A percentile compares a stretch with the other conserved stretches of the same genome.
These are phyloP conservation scores for Thalassophryne amazonica DNA, from an alignment of 2,797 vertebrate species.

Conservation along the genomic window DNA sequence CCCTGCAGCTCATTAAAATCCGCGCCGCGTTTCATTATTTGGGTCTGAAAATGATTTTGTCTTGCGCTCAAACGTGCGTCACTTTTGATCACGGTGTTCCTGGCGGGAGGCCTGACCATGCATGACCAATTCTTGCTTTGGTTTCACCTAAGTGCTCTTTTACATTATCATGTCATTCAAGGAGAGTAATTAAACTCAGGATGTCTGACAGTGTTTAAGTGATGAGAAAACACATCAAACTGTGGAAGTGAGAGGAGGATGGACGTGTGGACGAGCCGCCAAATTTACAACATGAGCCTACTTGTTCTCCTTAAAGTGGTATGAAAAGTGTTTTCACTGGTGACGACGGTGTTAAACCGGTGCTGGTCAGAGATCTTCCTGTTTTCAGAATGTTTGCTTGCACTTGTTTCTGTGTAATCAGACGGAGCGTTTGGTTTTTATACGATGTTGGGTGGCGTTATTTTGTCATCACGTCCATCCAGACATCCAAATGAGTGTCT, in stretches of 20 bases:
- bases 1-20: constrained; percentile 36
- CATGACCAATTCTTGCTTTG: constrained; percentile 68
- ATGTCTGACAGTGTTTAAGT: constrained; percentile 50
- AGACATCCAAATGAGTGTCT: no score
- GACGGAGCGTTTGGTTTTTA: no score
- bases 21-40: constrained; percentile 42
- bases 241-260: constrained; percentile 24
- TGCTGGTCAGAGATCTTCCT: no score
- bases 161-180: constrained; percentile 72
- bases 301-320: no score
- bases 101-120: constrained; percentile 56
- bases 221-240: constrained; percentile 60
- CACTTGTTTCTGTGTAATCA: no score
- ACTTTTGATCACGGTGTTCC: constrained; percentile 70
- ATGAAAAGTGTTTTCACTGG: no score
- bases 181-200: constrained; percentile 57
- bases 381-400: no score
- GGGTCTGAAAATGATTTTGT: constrained; percentile 58
- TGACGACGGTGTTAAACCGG: no score
- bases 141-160: constrained; percentile 69
- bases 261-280: constrained; percentile 10
- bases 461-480: no score
- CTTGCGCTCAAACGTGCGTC: constrained; percentile 56
- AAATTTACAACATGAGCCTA: no score
- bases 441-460: no score